phyloP scores from a whole-genome alignment of 2,113 vertebrate species.

The Ochotona curzoniae region DNA sequence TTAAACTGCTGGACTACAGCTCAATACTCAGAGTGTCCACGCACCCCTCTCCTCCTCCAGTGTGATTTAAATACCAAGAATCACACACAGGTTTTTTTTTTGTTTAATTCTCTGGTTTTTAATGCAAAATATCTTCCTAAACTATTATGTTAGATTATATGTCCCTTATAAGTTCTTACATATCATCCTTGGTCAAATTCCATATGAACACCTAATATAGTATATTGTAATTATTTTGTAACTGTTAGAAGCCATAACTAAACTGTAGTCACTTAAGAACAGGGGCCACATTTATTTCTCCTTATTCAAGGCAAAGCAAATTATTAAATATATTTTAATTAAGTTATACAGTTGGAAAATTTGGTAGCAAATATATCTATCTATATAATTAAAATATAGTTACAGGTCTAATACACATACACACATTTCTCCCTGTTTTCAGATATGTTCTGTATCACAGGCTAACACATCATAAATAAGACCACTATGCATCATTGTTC shows the following conservation, averaged over 20 bases:
- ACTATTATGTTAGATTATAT: neutral
- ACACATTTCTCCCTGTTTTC: neutral
- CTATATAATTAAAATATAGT: neutral
- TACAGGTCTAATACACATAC: neutral
- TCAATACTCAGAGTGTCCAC: too few species aligned
- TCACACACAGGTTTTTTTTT: neutral
- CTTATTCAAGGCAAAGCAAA: neutral
- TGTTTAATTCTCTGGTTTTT: neutral
- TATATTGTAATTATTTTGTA: neutral
- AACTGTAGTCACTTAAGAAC: neutral
- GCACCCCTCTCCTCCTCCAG: neutral
- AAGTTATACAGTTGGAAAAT: neutral
- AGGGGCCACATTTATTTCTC: neutral
- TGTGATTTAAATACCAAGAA: neutral
- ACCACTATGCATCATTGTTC: neutral
- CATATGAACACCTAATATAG: neutral
- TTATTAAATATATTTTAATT: neutral
- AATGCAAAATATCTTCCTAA: neutral
- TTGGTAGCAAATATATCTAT: neutral
- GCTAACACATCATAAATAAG: neutral
- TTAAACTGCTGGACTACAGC: too few species aligned
- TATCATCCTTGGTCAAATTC: neutral
- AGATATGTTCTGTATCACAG: neutral
- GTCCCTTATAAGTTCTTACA: neutral
- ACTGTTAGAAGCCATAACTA: neutral